phyloP scores from a whole-genome alignment of 2,113 vertebrate species.

The Muntiacus muntjak region DNA sequence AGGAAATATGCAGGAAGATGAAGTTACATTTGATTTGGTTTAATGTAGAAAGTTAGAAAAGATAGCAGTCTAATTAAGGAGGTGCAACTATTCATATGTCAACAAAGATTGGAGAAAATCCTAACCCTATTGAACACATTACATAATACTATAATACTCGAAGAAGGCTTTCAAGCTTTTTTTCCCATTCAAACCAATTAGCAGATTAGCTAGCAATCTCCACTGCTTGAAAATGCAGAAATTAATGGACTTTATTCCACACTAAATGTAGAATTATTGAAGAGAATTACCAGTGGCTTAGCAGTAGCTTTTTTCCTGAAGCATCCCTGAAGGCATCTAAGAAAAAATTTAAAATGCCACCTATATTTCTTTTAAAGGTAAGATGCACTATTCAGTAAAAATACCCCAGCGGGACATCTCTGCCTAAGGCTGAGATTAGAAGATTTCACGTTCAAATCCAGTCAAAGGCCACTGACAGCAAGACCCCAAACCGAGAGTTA shows the following conservation, averaged over 20 bases:
- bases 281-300: not conserved
- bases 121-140: not conserved
- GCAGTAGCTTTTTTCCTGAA: not conserved
- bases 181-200: conserved; percentile 45
- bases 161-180: not conserved
- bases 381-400: not conserved
- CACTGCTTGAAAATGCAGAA: conserved; percentile 53
- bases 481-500: not conserved
- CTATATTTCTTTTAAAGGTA: conserved; percentile 18
- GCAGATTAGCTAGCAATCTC: conserved; percentile 58
- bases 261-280: conserved; percentile 30
- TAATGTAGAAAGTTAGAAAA: not conserved
- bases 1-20: not conserved
- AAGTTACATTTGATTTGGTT: not conserved
- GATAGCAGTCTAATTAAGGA: not conserved
- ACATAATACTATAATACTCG: not conserved
- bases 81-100: conserved; percentile 26
- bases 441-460: not conserved
- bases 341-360: conserved; percentile 49
- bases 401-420: accelerated
- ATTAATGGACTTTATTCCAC: conserved; percentile 59
- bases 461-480: not conserved
- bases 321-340: not conserved
- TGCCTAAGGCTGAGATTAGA: not conserved
- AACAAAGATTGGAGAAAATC: conserved; percentile 35